Percentiles rank a stretch among this genome's conserved stretches.
Evolutionary conservation across 2,113 vertebrate species (phyloP).

Genomic region (Apeltes quadracus): DNA sequence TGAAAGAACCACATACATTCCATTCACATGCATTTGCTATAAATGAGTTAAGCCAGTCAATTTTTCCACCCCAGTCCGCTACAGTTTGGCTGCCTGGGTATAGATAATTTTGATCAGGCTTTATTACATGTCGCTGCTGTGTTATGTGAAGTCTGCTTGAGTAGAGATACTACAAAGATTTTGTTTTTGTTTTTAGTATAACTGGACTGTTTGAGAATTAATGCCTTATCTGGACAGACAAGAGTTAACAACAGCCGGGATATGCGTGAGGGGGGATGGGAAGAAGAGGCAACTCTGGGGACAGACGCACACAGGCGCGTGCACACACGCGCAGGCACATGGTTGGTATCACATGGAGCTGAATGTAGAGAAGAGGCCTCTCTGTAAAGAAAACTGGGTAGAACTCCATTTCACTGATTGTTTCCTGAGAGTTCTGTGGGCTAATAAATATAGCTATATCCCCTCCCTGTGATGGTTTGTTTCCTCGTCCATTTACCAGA

Average conservation of each 20-base stretch:
- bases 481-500: constrained; percentile 70
- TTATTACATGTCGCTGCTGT: constrained; percentile 25
- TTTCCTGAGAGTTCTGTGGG: constrained; percentile 38
- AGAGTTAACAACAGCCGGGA: constrained; percentile 69
- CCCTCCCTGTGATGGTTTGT: constrained; percentile 37
- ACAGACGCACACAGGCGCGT: neutral
- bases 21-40: neutral
- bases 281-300: constrained; percentile 55
- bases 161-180: constrained; percentile 13
- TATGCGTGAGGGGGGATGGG: constrained; percentile 66
- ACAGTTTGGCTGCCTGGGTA: neutral
- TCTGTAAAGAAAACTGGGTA: constrained; percentile 31
- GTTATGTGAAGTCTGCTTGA: constrained; percentile 30
- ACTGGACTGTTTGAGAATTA: constrained; percentile 47
- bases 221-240: constrained; percentile 55
- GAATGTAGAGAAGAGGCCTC: constrained; percentile 36
- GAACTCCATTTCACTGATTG: constrained; percentile 46
- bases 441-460: constrained; percentile 49
- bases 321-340: constrained; percentile 18
- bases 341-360: constrained; percentile 48
- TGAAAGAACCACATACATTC: neutral
- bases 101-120: constrained; percentile 22
- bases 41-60: neutral
- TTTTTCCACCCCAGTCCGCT: constrained; percentile 6
- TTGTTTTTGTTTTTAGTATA: constrained; percentile 40